Percentiles rank a stretch among this genome's conserved stretches.
Evolutionary conservation across 2,888 invertebrate genomes (phyloP).

Genomic region (Eupelmus urozonus): DNA sequence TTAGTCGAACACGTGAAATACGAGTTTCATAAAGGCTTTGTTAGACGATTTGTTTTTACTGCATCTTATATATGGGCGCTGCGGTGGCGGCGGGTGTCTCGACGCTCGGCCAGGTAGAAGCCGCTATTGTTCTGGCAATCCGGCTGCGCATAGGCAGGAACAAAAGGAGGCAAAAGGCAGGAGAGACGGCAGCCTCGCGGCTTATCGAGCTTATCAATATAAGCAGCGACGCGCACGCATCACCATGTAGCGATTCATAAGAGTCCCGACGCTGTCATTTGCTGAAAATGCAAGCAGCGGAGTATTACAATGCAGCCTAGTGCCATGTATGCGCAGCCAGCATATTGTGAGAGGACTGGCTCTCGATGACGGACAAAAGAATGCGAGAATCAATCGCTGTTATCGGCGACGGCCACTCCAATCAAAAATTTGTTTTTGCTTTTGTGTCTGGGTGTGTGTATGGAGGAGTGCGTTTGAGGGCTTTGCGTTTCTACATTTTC

Average conservation of each 20-base stretch:
- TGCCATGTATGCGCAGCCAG: slow-evolving; percentile 9
- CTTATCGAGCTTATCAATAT: slow-evolving; percentile 59
- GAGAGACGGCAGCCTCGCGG: neutral
- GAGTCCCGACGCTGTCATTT: slow-evolving; percentile 29
- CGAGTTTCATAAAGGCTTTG: slow-evolving; percentile 54
- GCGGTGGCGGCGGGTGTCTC: slow-evolving; percentile 26
- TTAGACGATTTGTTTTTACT: slow-evolving; percentile 56
- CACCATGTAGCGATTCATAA: slow-evolving; percentile 34
- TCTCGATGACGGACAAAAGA: slow-evolving; percentile 31
- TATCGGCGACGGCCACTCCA: slow-evolving; percentile 37
- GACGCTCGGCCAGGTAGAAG: slow-evolving; percentile 45
- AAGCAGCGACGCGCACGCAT: slow-evolving; percentile 20
- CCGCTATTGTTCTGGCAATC: slow-evolving; percentile 51
- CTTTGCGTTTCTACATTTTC: too few species aligned
- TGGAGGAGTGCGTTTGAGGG: neutral
- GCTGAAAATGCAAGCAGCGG: slow-evolving; percentile 31
- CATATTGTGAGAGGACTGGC: neutral
- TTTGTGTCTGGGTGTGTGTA: neutral
- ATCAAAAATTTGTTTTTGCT: slow-evolving; percentile 41
- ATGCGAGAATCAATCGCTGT: slow-evolving; percentile 33
- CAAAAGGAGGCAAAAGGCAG: slow-evolving; percentile 50
- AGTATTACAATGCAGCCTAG: slow-evolving; percentile 31
- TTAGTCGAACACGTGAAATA: slow-evolving; percentile 50
- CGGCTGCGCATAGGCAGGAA: slow-evolving; percentile 20
- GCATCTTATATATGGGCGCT: slow-evolving; percentile 21